These are phyloP conservation scores for Motacilla tschutschensis DNA, from an alignment of 2,113 vertebrate species.

Conservation along the genomic window DNA sequence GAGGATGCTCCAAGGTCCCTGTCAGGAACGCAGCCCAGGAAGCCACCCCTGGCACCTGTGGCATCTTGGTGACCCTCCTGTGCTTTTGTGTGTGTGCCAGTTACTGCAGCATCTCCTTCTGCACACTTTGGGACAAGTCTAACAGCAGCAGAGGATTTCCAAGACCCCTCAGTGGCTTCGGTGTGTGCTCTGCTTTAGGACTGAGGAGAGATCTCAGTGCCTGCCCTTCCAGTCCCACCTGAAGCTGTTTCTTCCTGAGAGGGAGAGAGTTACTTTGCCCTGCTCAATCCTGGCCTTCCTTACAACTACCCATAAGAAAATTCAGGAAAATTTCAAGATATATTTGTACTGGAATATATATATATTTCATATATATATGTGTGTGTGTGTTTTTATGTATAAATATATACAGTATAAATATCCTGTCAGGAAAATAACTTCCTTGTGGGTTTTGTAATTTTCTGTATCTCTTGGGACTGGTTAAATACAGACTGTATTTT, in stretches of 20 bases:
- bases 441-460: neutral
- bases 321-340: neutral
- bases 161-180: neutral
- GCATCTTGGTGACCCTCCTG: neutral
- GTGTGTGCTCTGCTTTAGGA: neutral
- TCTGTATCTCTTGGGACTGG: neutral
- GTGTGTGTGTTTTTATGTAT: too few species aligned
- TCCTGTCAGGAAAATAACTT: neutral
- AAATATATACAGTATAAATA: neutral
- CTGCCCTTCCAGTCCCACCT: neutral
- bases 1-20: neutral
- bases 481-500: neutral
- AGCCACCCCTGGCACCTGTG: fast-evolving
- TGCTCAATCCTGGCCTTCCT: neutral
- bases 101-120: neutral
- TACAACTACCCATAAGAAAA: neutral
- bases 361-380: too few species aligned
- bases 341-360: too few species aligned
- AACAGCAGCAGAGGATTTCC: neutral
- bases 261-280: neutral
- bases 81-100: fast-evolving
- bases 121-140: neutral
- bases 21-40: neutral
- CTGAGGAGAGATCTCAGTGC: neutral
- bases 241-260: neutral